Conservation (phyloP, 1,140 invertebrate genomes). For the Nixonia krombeini region DNA sequence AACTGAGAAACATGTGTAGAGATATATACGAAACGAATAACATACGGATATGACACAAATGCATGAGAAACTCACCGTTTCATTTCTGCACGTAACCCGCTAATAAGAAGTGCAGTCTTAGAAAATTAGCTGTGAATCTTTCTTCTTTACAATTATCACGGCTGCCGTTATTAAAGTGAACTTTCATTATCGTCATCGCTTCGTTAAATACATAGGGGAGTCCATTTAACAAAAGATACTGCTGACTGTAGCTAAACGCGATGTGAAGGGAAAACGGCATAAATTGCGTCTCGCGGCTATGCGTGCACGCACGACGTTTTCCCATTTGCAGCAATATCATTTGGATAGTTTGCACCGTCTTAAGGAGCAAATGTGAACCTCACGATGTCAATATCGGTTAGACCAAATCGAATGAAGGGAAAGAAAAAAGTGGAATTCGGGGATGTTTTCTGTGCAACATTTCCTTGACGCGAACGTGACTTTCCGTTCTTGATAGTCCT, state of each 20-base stretch:
- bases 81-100: not conserved
- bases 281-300: slow-evolving; percentile 35
- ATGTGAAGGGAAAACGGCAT: slow-evolving; percentile 34
- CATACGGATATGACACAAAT: no score
- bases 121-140: slow-evolving; percentile 35
- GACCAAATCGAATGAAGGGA: no score
- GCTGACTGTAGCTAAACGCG: slow-evolving; percentile 16
- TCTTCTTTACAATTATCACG: slow-evolving; percentile 28
- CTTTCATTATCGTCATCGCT: slow-evolving; percentile 42
- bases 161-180: slow-evolving; percentile 25
- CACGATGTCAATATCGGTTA: no score
- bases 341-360: slow-evolving; percentile 1
- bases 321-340: slow-evolving; percentile 33
- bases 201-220: slow-evolving; percentile 23
- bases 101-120: slow-evolving; percentile 29
- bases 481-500: no score
- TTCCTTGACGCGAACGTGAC: no score
- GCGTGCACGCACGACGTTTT: slow-evolving; percentile 34
- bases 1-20: no score
- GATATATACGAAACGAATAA: no score
- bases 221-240: slow-evolving; percentile 28
- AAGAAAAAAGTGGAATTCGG: no score
- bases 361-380: no score
- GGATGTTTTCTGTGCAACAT: no score
- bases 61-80: no score